Evolutionary conservation across 2,113 vertebrate species (phyloP).

Genomic region (Hippopotamus amphibius): DNA sequence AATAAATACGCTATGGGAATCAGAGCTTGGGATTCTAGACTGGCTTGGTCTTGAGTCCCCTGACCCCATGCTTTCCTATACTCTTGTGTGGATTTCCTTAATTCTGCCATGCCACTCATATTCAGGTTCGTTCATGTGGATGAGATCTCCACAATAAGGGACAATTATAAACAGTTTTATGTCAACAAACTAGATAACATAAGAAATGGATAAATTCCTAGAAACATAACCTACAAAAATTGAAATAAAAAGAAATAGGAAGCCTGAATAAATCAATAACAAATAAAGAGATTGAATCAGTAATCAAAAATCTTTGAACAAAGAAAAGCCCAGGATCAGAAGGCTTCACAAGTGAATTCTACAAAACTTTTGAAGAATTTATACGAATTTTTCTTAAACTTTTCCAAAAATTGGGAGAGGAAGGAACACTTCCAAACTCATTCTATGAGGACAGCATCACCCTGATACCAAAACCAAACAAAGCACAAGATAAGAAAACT

Average conservation of each 20-base stretch:
- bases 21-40: too few species aligned
- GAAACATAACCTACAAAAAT: not conserved
- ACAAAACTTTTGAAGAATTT: not conserved
- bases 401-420: not conserved
- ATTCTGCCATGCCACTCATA: too few species aligned
- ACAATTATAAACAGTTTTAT: not conserved
- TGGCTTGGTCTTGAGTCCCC: too few species aligned
- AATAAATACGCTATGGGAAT: too few species aligned
- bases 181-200: not conserved
- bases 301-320: not conserved
- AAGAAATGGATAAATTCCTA: not conserved
- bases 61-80: too few species aligned
- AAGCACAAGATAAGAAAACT: not conserved
- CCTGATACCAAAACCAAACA: not conserved
- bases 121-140: too few species aligned
- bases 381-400: not conserved
- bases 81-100: too few species aligned
- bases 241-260: not conserved
- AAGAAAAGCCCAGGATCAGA: not conserved
- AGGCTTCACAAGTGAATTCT: not conserved
- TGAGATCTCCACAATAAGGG: not conserved
- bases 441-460: not conserved
- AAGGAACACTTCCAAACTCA: not conserved
- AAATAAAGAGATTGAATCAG: not conserved
- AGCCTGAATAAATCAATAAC: not conserved